phyloP scores from a whole-genome alignment of 2,797 vertebrate genomes.

The Taeniopygia guttata region DNA sequence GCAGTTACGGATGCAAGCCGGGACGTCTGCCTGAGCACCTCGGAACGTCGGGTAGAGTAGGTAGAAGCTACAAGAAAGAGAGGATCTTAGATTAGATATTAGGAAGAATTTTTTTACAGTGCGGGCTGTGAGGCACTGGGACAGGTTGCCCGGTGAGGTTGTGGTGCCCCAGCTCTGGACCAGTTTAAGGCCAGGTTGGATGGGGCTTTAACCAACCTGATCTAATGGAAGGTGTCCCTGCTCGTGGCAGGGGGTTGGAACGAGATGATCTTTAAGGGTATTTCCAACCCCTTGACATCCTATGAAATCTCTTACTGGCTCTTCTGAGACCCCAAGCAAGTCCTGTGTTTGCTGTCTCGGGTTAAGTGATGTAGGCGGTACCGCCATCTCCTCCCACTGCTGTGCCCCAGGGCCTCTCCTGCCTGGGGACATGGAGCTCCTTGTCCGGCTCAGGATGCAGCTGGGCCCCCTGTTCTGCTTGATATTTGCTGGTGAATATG shows the following conservation, averaged over 20 bases:
- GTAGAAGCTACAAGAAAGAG: not conserved
- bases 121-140: not conserved
- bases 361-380: too few relatives aligned
- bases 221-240: not conserved
- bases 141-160: not conserved
- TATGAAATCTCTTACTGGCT: not conserved
- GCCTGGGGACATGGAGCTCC: not conserved
- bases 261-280: not conserved
- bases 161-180: not conserved
- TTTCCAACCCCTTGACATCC: not conserved
- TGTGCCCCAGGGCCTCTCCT: not conserved
- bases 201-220: not conserved
- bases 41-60: too few relatives aligned
- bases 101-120: not conserved
- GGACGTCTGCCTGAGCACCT: rapidly evolving
- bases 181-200: not conserved
- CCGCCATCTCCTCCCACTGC: not conserved
- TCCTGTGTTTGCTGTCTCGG: not conserved
- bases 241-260: too few relatives aligned
- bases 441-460: not conserved
- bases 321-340: too few relatives aligned
- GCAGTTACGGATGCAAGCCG: rapidly evolving
- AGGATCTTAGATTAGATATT: not conserved
- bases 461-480: rapidly evolving
- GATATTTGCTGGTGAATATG: not conserved